Conservation (phyloP, 2,113 vertebrate species). For the Leptobrachium ailaonicum region DNA sequence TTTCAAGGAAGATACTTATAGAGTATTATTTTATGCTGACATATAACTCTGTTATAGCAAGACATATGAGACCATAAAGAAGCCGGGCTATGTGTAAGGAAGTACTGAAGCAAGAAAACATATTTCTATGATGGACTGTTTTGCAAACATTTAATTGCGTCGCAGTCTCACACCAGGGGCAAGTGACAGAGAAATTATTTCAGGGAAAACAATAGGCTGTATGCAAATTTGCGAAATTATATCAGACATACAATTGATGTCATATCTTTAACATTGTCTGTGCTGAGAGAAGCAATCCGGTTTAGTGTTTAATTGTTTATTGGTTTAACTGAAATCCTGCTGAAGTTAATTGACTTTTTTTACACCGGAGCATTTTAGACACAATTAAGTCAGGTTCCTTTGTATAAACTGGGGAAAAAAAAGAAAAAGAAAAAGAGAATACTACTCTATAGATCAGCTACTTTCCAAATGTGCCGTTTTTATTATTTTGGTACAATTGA, state of each 20-base stretch:
- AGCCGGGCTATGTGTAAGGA: constrained; percentile 42
- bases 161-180: constrained; percentile 37
- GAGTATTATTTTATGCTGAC: constrained; percentile 47
- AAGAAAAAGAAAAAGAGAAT: background rate
- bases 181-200: constrained; percentile 44
- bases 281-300: constrained; percentile 27
- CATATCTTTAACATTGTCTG: constrained; percentile 46
- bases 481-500: constrained; percentile 21
- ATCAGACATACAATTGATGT: constrained; percentile 48
- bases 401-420: constrained; percentile 8
- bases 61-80: constrained; percentile 46
- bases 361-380: constrained; percentile 43
- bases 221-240: constrained; percentile 48
- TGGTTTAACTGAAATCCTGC: constrained; percentile 48
- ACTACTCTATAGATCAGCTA: constrained; percentile 22
- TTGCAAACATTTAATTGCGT: constrained; percentile 47
- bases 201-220: constrained; percentile 37
- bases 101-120: constrained; percentile 43
- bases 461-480: constrained; percentile 19
- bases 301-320: constrained; percentile 51
- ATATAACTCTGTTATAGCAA: constrained; percentile 45
- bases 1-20: constrained; percentile 37
- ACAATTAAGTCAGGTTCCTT: constrained; percentile 41
- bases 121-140: constrained; percentile 47
- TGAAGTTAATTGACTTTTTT: constrained; percentile 49